phyloP scores from a whole-genome alignment of 2,113 vertebrate genomes.

The Puffinus mauretanicus region DNA sequence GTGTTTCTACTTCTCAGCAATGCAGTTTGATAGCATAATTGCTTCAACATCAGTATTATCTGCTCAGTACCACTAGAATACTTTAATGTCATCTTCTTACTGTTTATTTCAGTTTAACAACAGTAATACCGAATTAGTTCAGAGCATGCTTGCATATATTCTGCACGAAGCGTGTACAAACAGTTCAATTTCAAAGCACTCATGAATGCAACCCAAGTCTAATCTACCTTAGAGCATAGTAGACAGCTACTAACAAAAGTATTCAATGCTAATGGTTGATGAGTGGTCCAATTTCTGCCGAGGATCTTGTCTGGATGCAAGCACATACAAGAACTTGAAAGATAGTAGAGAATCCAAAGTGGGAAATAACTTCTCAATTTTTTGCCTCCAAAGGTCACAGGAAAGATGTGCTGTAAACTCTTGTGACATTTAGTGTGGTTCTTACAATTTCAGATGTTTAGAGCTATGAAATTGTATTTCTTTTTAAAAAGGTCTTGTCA shows the following conservation, averaged over 20 bases:
- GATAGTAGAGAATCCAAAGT: neutral
- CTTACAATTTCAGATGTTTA: neutral
- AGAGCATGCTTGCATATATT: neutral
- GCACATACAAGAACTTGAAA: neutral
- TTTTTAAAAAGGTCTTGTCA: neutral
- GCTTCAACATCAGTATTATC: neutral
- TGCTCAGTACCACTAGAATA: neutral
- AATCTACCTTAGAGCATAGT: neutral
- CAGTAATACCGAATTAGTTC: neutral
- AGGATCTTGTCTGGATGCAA: neutral
- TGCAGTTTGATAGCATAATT: neutral
- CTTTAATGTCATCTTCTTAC: neutral
- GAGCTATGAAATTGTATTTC: neutral
- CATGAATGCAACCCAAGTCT: neutral
- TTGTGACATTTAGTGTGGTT: neutral
- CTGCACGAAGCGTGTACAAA: neutral
- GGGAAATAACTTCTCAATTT: neutral
- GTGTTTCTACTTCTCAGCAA: neutral
- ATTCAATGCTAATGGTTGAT: neutral
- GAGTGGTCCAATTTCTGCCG: neutral
- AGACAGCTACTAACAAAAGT: neutral
- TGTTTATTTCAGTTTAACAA: neutral
- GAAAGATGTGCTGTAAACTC: neutral
- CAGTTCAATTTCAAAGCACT: neutral
- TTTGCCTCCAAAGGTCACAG: neutral